Conservation (phyloP, 2,797 vertebrate species). For the Xiphorhynchus erythropygius region DNA sequence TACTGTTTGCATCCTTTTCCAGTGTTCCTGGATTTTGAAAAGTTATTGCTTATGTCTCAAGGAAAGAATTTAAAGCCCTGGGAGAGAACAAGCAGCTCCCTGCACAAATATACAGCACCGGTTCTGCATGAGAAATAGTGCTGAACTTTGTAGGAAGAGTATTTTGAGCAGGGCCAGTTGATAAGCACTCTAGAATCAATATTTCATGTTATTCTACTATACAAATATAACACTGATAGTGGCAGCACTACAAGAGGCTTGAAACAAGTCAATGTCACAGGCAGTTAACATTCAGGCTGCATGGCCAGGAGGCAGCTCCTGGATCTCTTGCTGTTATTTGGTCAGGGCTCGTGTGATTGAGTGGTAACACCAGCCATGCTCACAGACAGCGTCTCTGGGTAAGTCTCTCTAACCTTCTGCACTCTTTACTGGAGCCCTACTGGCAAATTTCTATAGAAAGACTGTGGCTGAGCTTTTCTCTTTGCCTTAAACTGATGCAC, state of each 20-base stretch:
- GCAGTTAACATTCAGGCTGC: background rate
- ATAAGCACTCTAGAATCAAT: slow-evolving; percentile 51
- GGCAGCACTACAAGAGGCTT: background rate
- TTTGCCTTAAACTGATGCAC: background rate
- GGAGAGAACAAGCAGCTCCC: background rate
- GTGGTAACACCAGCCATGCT: background rate
- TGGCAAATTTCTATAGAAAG: background rate
- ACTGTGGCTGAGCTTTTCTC: background rate
- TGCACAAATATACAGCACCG: background rate
- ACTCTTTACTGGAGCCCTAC: background rate
- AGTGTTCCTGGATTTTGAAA: background rate
- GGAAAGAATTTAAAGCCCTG: background rate
- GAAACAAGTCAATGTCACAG: background rate
- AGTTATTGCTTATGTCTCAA: background rate
- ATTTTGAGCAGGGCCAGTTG: slow-evolving; percentile 14
- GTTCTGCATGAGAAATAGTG: slow-evolving; percentile 15
- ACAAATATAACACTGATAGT: slow-evolving; percentile 37
- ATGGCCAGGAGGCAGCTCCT: background rate
- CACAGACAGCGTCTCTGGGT: background rate
- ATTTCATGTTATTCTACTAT: slow-evolving; percentile 41
- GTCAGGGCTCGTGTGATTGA: background rate
- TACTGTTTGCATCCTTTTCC: background rate
- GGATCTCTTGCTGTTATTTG: background rate
- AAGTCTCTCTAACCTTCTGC: background rate
- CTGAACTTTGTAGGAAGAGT: slow-evolving; percentile 10